Evolutionary conservation across 2,113 vertebrate genomes (phyloP), one percentile per base, ranked within the genome.

Genomic region (Chionis minor): DNA sequence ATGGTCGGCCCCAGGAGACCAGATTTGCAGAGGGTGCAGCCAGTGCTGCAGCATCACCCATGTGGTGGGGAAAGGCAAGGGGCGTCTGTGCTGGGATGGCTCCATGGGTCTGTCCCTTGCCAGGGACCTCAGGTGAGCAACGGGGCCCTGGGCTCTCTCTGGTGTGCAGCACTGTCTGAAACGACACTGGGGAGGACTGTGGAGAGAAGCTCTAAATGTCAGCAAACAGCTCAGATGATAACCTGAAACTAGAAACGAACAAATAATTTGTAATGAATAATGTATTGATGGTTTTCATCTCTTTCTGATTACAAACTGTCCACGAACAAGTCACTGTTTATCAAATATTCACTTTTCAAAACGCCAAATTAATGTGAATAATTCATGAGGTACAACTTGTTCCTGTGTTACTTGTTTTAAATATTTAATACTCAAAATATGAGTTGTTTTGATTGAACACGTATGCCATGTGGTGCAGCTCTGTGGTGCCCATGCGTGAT

Each of bases 51-150:
- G 28, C 49, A 14, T 12, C 0, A 1, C 26, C 30, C 1, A 1
- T 3, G 6, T 49, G 5, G 4, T 0, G 0, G 17, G 24, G 15
- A 49, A 49, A 18, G 44, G 45, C 0, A 1, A 45, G 24, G 5
- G 15, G 28, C 0, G 1, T 23, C 44, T 51, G 3, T 3, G 4
- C 11, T 1, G 2, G 13, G 14, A 5, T 4, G 20, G 30, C 27
- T 30, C 52, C 10, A 1, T 0, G 2, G 18, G 20, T 65, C 61
- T 30, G 27, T 1, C 2, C 0, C 32, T 18, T 47, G 9, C 12
- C 47, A 5, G 9, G 24, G 12, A 12, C 8, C 26, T 12, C 0
- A 0, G 32, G 6, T 11, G 30, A 42, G 8, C 0, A 0, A 12
- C 0, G 0, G 28, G 23, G 4, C 13, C 33, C 26, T 33, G 38